Evolutionary conservation across 2,113 vertebrate species (phyloP), one percentile per base, ranked within the genome.

Genomic region (Ochotona princeps): DNA sequence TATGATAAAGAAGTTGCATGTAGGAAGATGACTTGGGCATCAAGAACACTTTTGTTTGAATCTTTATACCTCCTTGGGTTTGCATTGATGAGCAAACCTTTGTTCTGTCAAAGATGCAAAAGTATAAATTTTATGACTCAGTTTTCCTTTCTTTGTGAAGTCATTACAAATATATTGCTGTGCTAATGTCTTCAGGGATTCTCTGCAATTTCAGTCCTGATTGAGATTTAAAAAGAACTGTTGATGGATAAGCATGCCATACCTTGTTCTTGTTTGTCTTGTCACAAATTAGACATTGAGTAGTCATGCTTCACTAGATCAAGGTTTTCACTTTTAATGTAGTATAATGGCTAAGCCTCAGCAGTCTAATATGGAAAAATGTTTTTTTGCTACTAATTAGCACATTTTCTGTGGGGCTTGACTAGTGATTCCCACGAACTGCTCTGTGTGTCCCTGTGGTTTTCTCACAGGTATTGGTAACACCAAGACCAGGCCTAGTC

Each of bases 251-350:
- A 93, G 23, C 38, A 47, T 89, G 81, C 32, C 90, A 44, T 30
- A 90, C 70, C 73, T 95, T 95, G 82, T 80, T 95, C 92, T 97
- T 95, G 80, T 97, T 97, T 96, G 95, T 66, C 94, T 96, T 96
- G 86, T 88, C 89, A 95, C 65, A 93, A 78, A 57, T 86, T 0
- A 0, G 70, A 92, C 90, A 47, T 21, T 12, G n/a, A 85, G 38
- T 57, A 47, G 66, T 92, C 87, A 79, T 96, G 94, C 44, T 83
- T 94, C 30, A 60, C 28, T 81, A 49, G 76, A 95, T 73, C 51
- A 89, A 89, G 60, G 67, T 65, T 89, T 94, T 94, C 88, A 51
- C n/a, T 87, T 82, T 91, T 65, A 81, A 20, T 75, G 79, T 83
- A 49, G 9, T 83, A n/a, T 83, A 96, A 95, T 63, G 85, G n/a